Percentiles rank a stretch among this genome's conserved stretches.
These are phyloP conservation scores for Apis laboriosa DNA, from an alignment of 1,140 invertebrate species.

Conservation along the genomic window DNA sequence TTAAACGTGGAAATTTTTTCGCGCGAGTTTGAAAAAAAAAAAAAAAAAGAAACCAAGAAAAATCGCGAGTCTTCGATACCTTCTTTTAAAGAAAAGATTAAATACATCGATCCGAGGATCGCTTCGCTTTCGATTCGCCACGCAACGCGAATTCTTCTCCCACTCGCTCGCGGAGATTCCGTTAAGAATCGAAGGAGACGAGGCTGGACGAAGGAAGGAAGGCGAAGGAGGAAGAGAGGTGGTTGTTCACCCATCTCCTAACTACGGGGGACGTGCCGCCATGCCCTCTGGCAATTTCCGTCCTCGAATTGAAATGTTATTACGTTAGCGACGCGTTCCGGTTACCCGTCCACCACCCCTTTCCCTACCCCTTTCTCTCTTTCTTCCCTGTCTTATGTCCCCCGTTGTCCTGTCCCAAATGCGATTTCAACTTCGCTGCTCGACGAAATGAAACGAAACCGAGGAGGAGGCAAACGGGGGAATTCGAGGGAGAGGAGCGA, in stretches of 20 bases:
- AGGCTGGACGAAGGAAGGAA: constrained; percentile 15
- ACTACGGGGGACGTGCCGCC: constrained; percentile 53
- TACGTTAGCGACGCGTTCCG: constrained; percentile 76
- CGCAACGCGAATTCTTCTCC: not conserved
- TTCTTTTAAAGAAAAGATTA: not conserved
- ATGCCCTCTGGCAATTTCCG: constrained; percentile 76
- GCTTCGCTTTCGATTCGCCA: not conserved
- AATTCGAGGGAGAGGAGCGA: constrained; percentile 24
- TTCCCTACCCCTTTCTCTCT: not conserved
- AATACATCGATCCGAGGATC: not conserved
- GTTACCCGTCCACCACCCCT: constrained; percentile 44
- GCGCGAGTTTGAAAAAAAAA: too few relatives aligned
- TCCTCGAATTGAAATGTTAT: constrained; percentile 80
- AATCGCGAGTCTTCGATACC: not conserved
- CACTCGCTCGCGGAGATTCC: not conserved
- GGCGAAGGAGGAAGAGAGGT: constrained; percentile 3
- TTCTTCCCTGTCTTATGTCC: constrained; percentile 52
- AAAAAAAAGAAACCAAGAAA: not conserved
- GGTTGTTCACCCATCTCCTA: constrained; percentile 51
- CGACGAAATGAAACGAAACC: constrained; percentile 22
- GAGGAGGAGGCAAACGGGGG: not conserved
- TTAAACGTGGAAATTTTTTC: constrained; percentile 15
- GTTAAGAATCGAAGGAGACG: constrained; percentile 4
- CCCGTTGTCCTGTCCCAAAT: constrained; percentile 55
- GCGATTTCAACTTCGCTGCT: constrained; percentile 47